Evolutionary conservation across 2,888 invertebrate genomes (phyloP).

Genomic region (Tetropium fuscum): DNA sequence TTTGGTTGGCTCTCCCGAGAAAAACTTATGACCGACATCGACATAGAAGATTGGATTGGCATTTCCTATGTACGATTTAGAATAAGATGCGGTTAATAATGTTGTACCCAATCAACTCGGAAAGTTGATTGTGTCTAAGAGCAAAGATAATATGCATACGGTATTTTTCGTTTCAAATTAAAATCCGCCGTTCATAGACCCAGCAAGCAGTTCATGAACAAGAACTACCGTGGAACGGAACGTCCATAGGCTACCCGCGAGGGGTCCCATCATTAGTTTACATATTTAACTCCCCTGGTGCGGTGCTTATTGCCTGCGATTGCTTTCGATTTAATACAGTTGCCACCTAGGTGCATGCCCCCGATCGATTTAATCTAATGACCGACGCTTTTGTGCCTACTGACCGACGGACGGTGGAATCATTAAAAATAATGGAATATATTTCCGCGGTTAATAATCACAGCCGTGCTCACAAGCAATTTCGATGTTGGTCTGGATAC

Average conservation of each 20-base stretch:
- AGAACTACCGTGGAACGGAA: slow-evolving; percentile 58
- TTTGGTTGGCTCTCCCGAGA: too few species aligned
- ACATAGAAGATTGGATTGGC: too few species aligned
- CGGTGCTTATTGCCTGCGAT: slow-evolving; percentile 54
- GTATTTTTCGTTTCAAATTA: too few species aligned
- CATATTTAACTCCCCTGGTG: slow-evolving; percentile 55
- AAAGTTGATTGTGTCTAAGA: too few species aligned
- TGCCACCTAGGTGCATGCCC: slow-evolving; percentile 57
- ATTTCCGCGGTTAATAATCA: slow-evolving; percentile 33
- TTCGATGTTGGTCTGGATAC: too few species aligned
- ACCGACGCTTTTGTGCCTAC: slow-evolving; percentile 48
- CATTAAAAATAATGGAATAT: slow-evolving; percentile 45
- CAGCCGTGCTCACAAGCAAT: slow-evolving; percentile 11
- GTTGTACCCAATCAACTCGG: too few species aligned
- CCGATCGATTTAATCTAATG: slow-evolving; percentile 57
- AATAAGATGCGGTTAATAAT: too few species aligned
- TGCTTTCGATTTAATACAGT: slow-evolving; percentile 54
- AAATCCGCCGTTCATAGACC: slow-evolving; percentile 47
- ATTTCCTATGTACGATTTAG: too few species aligned
- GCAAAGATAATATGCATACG: too few species aligned
- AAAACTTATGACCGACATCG: too few species aligned
- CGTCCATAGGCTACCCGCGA: slow-evolving; percentile 50
- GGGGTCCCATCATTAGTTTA: slow-evolving; percentile 61
- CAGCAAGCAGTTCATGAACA: slow-evolving; percentile 42
- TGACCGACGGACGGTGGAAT: slow-evolving; percentile 43